phyloP scores from a whole-genome alignment of 2,797 vertebrate species.

The Onychomys leucogaster region DNA sequence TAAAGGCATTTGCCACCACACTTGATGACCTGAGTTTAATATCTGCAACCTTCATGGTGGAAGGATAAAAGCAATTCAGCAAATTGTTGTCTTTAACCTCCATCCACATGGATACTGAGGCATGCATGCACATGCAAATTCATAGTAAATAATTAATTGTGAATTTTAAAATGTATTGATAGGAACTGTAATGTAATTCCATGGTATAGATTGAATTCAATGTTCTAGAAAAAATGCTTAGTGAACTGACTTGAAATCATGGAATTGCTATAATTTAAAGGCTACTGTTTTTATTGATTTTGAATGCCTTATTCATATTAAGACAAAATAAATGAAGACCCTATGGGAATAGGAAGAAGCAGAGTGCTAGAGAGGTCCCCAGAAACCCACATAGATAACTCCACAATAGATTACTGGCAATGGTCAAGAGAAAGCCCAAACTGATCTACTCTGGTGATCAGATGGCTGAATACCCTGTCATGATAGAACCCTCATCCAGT shows the following conservation, averaged over 20 bases:
- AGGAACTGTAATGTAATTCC: not conserved
- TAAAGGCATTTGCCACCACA: not conserved
- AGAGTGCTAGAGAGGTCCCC: too few relatives aligned
- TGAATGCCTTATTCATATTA: not conserved
- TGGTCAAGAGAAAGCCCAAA: too few relatives aligned
- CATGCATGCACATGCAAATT: not conserved
- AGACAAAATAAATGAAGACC: not conserved
- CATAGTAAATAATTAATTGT: too few relatives aligned
- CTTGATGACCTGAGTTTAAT: not conserved
- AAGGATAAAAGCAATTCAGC: not conserved
- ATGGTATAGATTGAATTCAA: not conserved
- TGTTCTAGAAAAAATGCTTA: not conserved
- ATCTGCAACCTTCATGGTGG: not conserved
- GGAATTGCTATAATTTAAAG: not conserved
- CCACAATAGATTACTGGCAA: too few relatives aligned
- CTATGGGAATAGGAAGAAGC: too few relatives aligned
- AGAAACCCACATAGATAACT: too few relatives aligned
- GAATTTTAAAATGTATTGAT: not conserved
- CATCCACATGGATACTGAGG: rapidly evolving
- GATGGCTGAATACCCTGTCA: too few relatives aligned
- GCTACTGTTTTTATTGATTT: not conserved
- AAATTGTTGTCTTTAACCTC: not conserved
- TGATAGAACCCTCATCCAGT: too few relatives aligned
- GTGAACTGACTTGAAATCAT: not conserved
- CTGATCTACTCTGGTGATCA: too few relatives aligned